Percentiles rank a stretch among this genome's conserved stretches.
These are phyloP conservation scores for Neofelis nebulosa DNA, from an alignment of 2,113 vertebrate genomes.

Conservation along the genomic window DNA sequence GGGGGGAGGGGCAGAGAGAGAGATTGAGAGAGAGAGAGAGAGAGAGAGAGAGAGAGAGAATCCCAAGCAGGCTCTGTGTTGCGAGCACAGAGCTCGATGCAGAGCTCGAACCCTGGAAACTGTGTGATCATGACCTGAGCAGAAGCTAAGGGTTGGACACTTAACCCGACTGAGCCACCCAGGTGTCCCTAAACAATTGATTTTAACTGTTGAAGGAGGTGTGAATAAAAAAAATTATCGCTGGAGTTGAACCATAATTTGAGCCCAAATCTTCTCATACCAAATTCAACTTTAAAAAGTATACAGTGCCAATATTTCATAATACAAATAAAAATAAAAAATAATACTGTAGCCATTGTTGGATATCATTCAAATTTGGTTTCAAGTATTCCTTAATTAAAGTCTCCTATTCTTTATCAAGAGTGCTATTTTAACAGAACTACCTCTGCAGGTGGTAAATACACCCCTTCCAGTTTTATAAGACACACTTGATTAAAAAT, in stretches of 20 bases:
- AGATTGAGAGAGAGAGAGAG: too few species aligned
- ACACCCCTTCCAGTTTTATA: not conserved
- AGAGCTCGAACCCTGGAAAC: too few species aligned
- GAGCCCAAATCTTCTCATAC: not conserved
- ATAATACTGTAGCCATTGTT: not conserved
- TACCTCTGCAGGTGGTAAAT: slow-evolving; percentile 43
- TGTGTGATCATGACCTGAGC: too few species aligned
- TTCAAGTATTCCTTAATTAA: not conserved
- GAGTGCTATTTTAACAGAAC: not conserved
- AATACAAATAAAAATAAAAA: not conserved
- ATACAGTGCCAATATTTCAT: not conserved
- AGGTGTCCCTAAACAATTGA: not conserved
- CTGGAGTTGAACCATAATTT: not conserved
- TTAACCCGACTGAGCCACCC: too few species aligned
- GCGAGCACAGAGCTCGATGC: too few species aligned
- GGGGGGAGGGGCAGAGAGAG: too few species aligned
- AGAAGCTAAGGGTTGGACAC: too few species aligned
- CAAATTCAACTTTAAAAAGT: not conserved
- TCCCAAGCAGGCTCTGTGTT: too few species aligned
- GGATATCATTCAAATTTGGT: not conserved
- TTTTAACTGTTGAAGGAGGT: not conserved
- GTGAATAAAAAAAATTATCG: not conserved
- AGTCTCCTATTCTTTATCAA: slow-evolving; percentile 57
- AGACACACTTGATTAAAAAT: slow-evolving; percentile 64
- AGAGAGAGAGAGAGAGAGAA: too few species aligned